phyloP scores from a whole-genome alignment of 2,113 vertebrate species.

The Tragelaphus imberbis region DNA sequence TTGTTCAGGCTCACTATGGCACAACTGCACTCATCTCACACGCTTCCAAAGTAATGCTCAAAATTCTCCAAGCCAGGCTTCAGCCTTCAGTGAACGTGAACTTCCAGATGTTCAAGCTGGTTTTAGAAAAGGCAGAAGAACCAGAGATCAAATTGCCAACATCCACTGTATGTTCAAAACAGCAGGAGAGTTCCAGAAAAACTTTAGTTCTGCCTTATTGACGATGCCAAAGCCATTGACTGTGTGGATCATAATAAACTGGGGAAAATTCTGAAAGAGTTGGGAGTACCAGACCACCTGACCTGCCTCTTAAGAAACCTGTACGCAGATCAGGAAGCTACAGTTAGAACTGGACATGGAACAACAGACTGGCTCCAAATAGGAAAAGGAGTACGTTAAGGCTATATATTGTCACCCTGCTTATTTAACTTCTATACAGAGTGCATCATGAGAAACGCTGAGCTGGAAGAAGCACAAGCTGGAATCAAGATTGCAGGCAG shows the following conservation, averaged over 20 bases:
- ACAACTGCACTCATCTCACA: neutral
- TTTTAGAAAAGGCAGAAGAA: neutral
- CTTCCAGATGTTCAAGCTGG: neutral
- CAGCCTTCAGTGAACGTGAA: neutral
- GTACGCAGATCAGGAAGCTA: neutral
- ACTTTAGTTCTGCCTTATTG: neutral
- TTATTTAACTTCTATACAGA: neutral
- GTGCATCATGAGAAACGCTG: neutral
- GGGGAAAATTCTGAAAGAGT: neutral
- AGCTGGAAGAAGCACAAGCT: neutral
- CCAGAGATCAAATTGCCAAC: neutral
- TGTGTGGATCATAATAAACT: neutral
- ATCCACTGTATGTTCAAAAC: rapidly evolving
- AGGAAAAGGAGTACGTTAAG: neutral
- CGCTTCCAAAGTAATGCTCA: neutral
- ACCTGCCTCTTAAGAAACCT: neutral
- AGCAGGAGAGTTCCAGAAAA: neutral
- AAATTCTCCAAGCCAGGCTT: neutral
- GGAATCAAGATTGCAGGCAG: neutral
- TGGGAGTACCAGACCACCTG: neutral
- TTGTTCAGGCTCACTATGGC: neutral
- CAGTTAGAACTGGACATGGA: neutral
- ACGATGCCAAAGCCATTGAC: neutral
- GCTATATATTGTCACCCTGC: neutral
- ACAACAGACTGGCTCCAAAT: neutral